Evolutionary conservation across 1,140 invertebrate species (phyloP), one percentile per base, ranked within the genome.

Genomic region (Melipona quadrifasciata): DNA sequence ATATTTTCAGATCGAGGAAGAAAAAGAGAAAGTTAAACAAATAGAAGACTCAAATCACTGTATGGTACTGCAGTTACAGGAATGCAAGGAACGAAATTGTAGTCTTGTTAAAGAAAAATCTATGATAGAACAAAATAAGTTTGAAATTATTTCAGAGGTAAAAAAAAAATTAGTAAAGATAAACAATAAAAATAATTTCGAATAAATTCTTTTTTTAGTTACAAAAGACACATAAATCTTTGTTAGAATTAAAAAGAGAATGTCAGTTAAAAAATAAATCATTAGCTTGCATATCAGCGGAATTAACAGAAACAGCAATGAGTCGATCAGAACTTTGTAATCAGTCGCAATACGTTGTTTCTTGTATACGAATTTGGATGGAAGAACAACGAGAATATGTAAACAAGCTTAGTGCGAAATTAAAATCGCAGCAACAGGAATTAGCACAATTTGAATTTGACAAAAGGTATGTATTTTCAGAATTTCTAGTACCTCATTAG

Each of bases 281-380:
- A 34, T 47, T 94, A 21, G 89, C 90, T 4, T 87, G 78, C 19
- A 88, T 94, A n/a, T 90, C 91, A 19, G 87, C 86, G 2, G 93
- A 94, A 82, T 90, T 93, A 31, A 91, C 84, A 14, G 86, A 92
- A 67, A 86, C 88, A 70, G 91, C 91, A 17, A 71, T 89, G 0
- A 91, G 90, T 67, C 90, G 91, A 85, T 90, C 91, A 1, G 91
- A 94, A 82, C 87, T 93, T 19, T 93, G 87, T 34, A 92, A 92
- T 34, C 92, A 94, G 82, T 92, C 92, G 0, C 88, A 93, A 58
- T 70, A 88, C 39, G 89, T 93, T 47, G 87, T 94, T 39, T 86
- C 82, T 4, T 90, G 92, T 65, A 93, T 93, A 57, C 90, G 92
- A 10, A 68, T 83, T 2, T 94, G 91, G 91, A 92, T 94, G 84